Base-by-base conservation (phyloP, 2,113 vertebrate genomes). In the Odocoileus hemionus region DNA sequence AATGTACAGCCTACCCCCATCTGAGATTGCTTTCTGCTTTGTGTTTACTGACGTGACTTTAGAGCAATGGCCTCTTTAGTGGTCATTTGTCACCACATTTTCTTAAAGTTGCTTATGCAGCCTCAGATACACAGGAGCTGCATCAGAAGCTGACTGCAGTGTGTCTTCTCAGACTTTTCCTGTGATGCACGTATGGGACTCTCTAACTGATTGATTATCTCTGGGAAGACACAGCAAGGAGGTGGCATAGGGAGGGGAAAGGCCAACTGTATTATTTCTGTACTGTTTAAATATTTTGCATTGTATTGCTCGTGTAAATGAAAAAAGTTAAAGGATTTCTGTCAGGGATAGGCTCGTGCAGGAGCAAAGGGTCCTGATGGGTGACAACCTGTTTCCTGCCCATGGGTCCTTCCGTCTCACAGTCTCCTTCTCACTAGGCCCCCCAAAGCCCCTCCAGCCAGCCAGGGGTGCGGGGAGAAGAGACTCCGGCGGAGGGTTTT, bases 361-460 rank as follows among this genome's bases (percentile, higher is more conserved):
- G 5, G 16, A 8, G 54, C 25, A 16, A 26, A 30, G 23, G 11
- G 14, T 82, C 26, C 28, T 4, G 25, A 6, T 6, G 16, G 52
- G 50, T 23, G 11, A 6, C 10, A 36, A 11, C 16, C 7, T 61
- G 43, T 13, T 4, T 7, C 16, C n/a, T 23, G 55, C 89, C 52
- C 47, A 5, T 23, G 7, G 21, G n/a, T 4, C 61, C 45, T 50
- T 55, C n/a, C 26, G 3, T 50, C 17, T 30, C 15, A 17, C 28
- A 23, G 61, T 21, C 33, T 15, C 52, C n/a, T 36, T 11, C 61
- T 43, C 43, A 7, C 1, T 16, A 14, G 58, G 39, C 30, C 2
- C 6, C 70, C 14, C 28, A 0, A 2, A 9, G 28, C 26, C 28
- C 60, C 50, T n/a, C 30, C 2, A 3, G 14, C 57, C 17, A n/a